Base-by-base conservation (phyloP, 2,888 invertebrate genomes). In the Cryptocheilus praepositus region DNA sequence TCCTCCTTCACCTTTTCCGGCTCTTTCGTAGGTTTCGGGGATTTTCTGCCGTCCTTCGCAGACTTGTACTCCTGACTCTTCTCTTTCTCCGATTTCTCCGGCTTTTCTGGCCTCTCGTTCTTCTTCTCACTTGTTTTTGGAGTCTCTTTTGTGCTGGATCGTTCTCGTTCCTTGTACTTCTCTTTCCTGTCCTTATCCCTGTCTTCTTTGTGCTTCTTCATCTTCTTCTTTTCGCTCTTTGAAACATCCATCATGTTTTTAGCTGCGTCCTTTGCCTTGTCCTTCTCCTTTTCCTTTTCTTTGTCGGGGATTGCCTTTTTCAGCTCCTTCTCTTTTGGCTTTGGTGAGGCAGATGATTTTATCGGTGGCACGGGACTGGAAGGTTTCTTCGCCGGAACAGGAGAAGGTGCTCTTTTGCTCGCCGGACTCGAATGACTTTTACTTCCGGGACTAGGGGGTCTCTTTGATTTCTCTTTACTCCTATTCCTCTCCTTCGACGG, bases 41-140 rank as follows among this genome's bases (percentile, higher is more conserved):
- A 85, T 65, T 86, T 89, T 73, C 82, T 82, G 11, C 81, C 84
- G 8, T 89, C 89, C 71, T 89, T 89, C 79, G 90, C 88, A 44
- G 90, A 87, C 74, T 85, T 88, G 25, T 72, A 77, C 62, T 90
- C 91, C 71, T 91, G 90, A 25, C 89, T 84, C 53, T 92, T 92
- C 70, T 92, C 91, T 18, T 91, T 91, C 69, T 92, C 93, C 25
- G 92, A 90, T 89, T 93, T 93, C 61, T 93, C 90, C 83, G 92
- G 92, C 74, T 93, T 93, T 73, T 93, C 93, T 68, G 91, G 90
- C 64, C 91, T 91, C 74, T 93, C 93, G 76, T 90, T 90, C 71
- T 91, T 91, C 59, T 89, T 89, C 53, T 92, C 91, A 58, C 90
- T 89, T 58, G 91, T 89, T 71, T 90, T 87, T 0, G 71, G 28